Evolutionary conservation across 2,888 invertebrate genomes (phyloP).

Genomic region (Leucozona laternaria): DNA sequence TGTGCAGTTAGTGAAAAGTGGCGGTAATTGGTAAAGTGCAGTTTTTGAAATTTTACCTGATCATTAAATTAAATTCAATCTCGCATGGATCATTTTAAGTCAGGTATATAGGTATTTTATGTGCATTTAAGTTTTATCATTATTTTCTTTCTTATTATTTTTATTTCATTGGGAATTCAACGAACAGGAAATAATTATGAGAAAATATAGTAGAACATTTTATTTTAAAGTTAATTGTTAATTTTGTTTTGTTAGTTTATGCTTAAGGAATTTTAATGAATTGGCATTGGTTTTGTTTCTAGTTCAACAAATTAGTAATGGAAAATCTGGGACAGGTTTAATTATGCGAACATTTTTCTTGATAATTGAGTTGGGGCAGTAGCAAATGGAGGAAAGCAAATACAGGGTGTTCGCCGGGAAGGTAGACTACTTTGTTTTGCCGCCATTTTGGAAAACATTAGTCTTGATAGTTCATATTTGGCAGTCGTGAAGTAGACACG

Average conservation of each 20-base stretch:
- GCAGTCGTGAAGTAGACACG: too few species aligned
- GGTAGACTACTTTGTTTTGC: too few species aligned
- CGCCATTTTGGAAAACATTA: too few species aligned
- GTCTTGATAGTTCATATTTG: too few species aligned
- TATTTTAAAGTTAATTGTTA: constrained; percentile 22
- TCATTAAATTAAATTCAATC: constrained; percentile 53
- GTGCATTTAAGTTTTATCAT: constrained; percentile 21
- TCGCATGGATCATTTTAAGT: constrained; percentile 16
- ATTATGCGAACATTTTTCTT: background rate
- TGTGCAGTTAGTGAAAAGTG: constrained; percentile 1
- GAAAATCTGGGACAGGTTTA: background rate
- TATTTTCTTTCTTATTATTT: background rate
- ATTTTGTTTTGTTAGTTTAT: background rate
- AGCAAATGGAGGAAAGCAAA: too few species aligned
- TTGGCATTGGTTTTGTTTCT: constrained; percentile 6
- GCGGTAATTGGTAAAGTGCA: constrained; percentile 45
- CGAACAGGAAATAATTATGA: constrained; percentile 65
- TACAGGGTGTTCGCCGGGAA: too few species aligned
- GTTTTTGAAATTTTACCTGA: constrained; percentile 21
- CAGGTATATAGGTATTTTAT: background rate
- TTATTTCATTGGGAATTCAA: constrained; percentile 47
- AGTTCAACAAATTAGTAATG: background rate
- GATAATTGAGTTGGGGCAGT: background rate
- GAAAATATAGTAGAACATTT: constrained; percentile 30
- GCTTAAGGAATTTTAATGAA: constrained; percentile 1